phyloP scores from a whole-genome alignment of 2,888 invertebrate species.

The Latrodectus hesperus region DNA sequence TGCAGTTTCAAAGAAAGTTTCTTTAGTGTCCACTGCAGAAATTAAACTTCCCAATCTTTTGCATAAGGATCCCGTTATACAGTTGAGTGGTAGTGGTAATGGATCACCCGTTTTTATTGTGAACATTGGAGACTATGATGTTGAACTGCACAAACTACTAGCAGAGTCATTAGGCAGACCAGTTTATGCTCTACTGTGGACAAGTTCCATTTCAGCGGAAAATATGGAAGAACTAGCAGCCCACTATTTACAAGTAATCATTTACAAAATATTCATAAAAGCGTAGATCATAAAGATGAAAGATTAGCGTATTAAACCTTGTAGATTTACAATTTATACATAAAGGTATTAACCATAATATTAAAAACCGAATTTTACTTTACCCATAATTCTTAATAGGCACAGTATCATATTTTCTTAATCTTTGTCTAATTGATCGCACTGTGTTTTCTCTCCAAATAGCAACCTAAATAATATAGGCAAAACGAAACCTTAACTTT shows the following conservation, averaged over 20 bases:
- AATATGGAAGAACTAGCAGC: slow-evolving; percentile 2
- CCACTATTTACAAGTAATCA: neutral
- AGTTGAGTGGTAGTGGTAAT: neutral
- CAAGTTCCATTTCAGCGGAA: neutral
- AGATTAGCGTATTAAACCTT: no score
- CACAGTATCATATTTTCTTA: no score
- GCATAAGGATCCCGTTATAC: neutral
- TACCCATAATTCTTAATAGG: no score
- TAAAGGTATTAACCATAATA: no score
- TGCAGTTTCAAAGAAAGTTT: neutral
- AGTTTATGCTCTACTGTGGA: neutral
- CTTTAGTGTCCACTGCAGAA: neutral
- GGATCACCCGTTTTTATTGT: neutral
- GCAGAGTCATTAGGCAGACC: neutral
- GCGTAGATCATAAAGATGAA: no score
- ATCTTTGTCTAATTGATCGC: no score
- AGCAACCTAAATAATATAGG: no score
- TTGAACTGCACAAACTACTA: neutral
- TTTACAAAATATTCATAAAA: neutral
- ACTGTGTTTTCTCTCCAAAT: no score
- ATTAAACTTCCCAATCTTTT: neutral
- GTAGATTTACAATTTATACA: no score
- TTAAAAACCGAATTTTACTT: no score
- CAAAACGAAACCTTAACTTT: no score
- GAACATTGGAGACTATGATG: neutral